A percentile compares a stretch with the other conserved stretches of the same genome.
Evolutionary conservation across 2,113 vertebrate genomes (phyloP).

Genomic region (Regulus satrapa): DNA sequence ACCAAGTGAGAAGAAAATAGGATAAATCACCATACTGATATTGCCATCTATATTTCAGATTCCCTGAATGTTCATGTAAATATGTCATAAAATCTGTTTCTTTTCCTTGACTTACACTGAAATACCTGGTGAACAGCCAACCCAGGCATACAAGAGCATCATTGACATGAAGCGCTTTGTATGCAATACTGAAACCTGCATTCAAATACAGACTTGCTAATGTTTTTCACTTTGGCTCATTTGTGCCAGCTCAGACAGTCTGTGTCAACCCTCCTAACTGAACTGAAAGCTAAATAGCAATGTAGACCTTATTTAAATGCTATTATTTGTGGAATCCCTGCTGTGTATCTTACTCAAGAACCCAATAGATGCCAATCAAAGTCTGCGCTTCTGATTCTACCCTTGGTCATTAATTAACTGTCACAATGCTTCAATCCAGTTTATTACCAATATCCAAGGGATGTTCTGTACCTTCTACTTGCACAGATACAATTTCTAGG

Average conservation of each 20-base stretch:
- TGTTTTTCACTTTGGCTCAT: neutral
- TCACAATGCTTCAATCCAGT: neutral
- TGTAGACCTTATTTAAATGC: neutral
- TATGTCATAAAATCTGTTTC: neutral
- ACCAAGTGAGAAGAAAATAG: neutral
- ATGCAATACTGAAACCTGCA: neutral
- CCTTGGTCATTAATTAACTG: neutral
- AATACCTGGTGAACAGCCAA: neutral
- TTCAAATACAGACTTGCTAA: neutral
- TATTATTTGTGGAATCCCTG: neutral
- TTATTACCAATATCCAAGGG: neutral
- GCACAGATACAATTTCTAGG: neutral
- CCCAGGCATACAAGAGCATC: neutral
- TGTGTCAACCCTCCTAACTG: neutral
- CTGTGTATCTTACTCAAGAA: neutral
- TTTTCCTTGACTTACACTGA: neutral
- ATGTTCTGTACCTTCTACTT: neutral
- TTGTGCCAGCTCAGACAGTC: neutral
- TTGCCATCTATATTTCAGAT: neutral
- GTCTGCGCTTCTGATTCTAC: neutral
- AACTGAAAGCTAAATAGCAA: neutral
- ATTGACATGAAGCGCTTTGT: neutral
- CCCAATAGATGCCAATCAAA: slow-evolving; percentile 16
- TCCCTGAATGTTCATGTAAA: neutral
- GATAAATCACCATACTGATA: neutral